A percentile compares a stretch with the other conserved stretches of the same genome.
Evolutionary conservation across 2,888 invertebrate species (phyloP).

Genomic region (Cybosia mesomella): DNA sequence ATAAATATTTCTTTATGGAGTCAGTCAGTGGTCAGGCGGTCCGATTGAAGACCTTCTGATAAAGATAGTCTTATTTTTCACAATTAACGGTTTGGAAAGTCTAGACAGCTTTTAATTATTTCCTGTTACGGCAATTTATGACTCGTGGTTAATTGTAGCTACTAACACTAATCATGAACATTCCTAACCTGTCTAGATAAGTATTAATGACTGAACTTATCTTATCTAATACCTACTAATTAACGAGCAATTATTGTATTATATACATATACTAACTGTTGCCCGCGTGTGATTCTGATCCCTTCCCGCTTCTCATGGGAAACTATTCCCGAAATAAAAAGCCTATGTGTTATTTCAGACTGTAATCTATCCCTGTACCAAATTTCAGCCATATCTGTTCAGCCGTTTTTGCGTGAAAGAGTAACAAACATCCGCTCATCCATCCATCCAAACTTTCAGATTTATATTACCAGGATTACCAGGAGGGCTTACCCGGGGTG

Average conservation of each 20-base stretch:
- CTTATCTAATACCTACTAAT: not conserved
- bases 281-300: too few relatives aligned
- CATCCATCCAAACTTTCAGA: too few relatives aligned
- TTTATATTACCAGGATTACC: too few relatives aligned
- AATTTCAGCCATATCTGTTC: too few relatives aligned
- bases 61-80: slow-evolving; percentile 10
- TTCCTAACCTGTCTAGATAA: slow-evolving; percentile 4
- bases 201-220: not conserved
- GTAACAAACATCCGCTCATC: too few relatives aligned
- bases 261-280: too few relatives aligned
- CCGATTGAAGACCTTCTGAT: slow-evolving; percentile 11
- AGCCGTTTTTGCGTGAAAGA: too few relatives aligned
- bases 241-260: not conserved
- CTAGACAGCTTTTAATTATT: slow-evolving; percentile 41
- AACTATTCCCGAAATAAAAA: too few relatives aligned
- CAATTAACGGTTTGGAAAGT: slow-evolving; percentile 34
- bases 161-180: slow-evolving; percentile 14
- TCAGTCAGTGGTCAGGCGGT: slow-evolving; percentile 10
- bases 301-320: too few relatives aligned
- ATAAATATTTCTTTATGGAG: not conserved
- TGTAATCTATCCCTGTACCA: too few relatives aligned
- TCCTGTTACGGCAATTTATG: slow-evolving; percentile 33
- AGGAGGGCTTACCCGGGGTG: too few relatives aligned
- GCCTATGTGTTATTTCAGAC: too few relatives aligned
- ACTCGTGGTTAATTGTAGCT: slow-evolving; percentile 16